Percentiles rank a stretch among this genome's conserved stretches.
These are phyloP conservation scores for Eurystomus gularis DNA, from an alignment of 2,113 vertebrate genomes.

Conservation along the genomic window DNA sequence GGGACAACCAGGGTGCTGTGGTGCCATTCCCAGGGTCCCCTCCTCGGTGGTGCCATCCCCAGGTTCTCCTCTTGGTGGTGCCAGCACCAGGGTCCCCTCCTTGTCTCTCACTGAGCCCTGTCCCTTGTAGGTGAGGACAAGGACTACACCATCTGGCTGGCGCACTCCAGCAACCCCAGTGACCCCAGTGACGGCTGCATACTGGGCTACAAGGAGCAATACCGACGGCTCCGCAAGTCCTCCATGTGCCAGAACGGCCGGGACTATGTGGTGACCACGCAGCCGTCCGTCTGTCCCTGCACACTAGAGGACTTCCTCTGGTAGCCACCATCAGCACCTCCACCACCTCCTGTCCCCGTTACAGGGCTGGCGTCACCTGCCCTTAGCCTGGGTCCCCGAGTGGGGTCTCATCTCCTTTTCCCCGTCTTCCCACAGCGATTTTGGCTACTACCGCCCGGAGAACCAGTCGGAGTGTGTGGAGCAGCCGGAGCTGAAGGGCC, in stretches of 20 bases:
- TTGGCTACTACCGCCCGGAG: conserved; percentile 89
- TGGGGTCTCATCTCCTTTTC: not conserved
- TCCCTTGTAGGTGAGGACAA: conserved; percentile 76
- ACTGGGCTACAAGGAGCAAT: conserved; percentile 89
- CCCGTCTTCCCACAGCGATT: conserved; percentile 78
- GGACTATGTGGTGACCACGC: conserved; percentile 79
- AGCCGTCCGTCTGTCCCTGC: conserved; percentile 82
- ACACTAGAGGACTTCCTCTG: conserved; percentile 90
- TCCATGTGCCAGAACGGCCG: conserved; percentile 90
- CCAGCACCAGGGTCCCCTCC: not conserved
- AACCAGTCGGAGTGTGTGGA: conserved; percentile 87
- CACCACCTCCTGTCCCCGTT: not conserved
- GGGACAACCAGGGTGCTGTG: not conserved
- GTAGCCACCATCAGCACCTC: conserved; percentile 57
- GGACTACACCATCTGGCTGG: conserved; percentile 90
- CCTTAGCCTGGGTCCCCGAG: not conserved
- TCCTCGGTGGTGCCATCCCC: not conserved
- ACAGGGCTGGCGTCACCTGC: too few species aligned
- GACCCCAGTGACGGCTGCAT: conserved; percentile 86
- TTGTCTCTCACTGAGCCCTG: not conserved
- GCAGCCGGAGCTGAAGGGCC: conserved; percentile 86
- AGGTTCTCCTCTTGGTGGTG: not conserved
- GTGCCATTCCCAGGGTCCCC: too few species aligned
- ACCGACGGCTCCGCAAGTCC: conserved; percentile 85
- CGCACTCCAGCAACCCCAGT: conserved; percentile 84